Percentiles rank a stretch among this genome's conserved stretches.
These are phyloP conservation scores for Arizona elegans DNA, from an alignment of 2,113 vertebrate genomes.

Conservation along the genomic window DNA sequence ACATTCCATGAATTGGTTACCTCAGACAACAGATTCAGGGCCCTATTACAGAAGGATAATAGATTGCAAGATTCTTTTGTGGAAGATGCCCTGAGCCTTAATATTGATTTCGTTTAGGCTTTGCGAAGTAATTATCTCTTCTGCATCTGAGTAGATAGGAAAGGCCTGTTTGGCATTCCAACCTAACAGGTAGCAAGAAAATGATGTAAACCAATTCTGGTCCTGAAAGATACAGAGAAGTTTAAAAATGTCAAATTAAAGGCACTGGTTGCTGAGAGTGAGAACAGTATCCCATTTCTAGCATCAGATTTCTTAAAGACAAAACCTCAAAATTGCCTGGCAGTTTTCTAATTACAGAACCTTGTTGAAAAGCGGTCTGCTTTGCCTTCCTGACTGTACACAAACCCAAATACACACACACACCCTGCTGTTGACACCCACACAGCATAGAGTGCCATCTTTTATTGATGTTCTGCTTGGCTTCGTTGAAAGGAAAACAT, in stretches of 20 bases:
- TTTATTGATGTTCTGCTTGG: slow-evolving; percentile 24
- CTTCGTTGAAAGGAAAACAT: slow-evolving; percentile 16
- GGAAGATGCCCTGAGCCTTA: neutral
- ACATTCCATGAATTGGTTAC: neutral
- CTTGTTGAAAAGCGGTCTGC: neutral
- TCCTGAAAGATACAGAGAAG: neutral
- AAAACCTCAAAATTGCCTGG: neutral
- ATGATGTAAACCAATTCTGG: neutral
- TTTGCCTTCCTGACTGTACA: slow-evolving; percentile 5
- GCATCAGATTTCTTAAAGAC: neutral
- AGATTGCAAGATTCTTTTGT: neutral
- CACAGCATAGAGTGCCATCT: slow-evolving; percentile 17
- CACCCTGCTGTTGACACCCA: slow-evolving; percentile 21
- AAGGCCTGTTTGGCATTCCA: neutral
- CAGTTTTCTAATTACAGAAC: neutral
- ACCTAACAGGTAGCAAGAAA: neutral
- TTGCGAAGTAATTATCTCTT: neutral
- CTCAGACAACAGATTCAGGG: neutral
- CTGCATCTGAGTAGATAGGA: neutral
- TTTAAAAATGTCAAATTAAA: neutral
- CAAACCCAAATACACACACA: slow-evolving; percentile 16
- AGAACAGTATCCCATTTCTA: neutral
- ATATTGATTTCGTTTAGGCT: neutral
- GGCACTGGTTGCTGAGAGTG: neutral
- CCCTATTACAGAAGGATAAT: neutral